Base-by-base conservation (phyloP, 2,797 vertebrate genomes). In the Characodon lateralis region DNA sequence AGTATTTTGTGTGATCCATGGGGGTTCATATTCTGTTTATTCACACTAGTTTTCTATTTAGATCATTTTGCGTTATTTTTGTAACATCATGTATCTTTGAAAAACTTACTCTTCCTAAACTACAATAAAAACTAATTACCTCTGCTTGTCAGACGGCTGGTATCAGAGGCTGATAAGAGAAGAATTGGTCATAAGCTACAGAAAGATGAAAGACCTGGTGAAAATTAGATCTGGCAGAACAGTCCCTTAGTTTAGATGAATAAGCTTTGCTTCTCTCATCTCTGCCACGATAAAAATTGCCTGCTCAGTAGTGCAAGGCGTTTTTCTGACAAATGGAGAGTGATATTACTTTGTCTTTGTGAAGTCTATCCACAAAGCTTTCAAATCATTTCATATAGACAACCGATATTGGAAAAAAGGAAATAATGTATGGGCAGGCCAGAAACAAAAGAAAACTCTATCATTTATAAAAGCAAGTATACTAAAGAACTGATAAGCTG, bases 301-400 rank as follows among this genome's bases (percentile, higher is more conserved):
- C 79, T 75, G 59, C 69, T 83, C 53, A 74, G 43, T 71, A 22
- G 65, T 73, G 72, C 66, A 79, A 76, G 74, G 26, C 20, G 74
- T 76, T 85, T 72, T 6, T 16, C 35, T 78, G 80, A 73, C 69
- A 79, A 82, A 80, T 85, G 2, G 70, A 73, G 69, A 58, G 75
- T 82, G 61, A 83, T 79, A 79, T 87, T 73, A 72, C 41, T 88
- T 81, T 51, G 2, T 58, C 68, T 73, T 18, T 70, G 39, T n/a
- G 24, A 39, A 10, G 22, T 70, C 14, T 70, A 82, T 68, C 55
- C 58, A 76, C 81, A 24, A 56, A 78, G n/a, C 55, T 78, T 72
- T 76, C 68, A 80, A 63, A 51, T 73, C 56, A 78, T 73, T 75
- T 78, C 35, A 81, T 83, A 65, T 31, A 63, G 81, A 76, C 22